These are phyloP conservation scores for Hemibagrus guttatus DNA, from an alignment of 2,797 vertebrate genomes.

Conservation along the genomic window DNA sequence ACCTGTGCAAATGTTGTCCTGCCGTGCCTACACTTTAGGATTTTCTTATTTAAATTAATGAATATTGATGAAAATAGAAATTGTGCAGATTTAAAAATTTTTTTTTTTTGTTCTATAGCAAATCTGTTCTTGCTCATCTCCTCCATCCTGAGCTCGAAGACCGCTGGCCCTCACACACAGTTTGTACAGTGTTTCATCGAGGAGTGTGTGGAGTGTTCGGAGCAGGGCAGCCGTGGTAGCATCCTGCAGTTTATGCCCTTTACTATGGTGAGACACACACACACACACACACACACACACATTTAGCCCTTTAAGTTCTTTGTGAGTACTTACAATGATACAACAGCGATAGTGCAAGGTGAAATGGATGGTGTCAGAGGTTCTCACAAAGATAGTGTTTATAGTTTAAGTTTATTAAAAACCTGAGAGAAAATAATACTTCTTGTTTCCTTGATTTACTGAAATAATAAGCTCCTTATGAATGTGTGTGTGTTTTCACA, in stretches of 20 bases:
- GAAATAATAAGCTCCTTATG: no score
- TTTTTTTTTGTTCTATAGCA: constrained; percentile 68
- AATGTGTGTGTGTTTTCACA: constrained; percentile 60
- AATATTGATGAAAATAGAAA: no score
- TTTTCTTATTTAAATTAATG: no score
- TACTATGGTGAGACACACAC: constrained; percentile 84
- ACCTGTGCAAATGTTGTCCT: neutral
- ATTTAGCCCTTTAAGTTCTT: neutral
- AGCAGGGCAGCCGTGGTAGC: constrained; percentile 90
- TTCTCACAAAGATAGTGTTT: neutral
- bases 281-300: neutral
- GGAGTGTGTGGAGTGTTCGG: constrained; percentile 93
- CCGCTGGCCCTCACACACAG: constrained; percentile 92
- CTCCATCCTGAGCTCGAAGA: constrained; percentile 90
- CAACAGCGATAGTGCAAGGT: rapidly evolving
- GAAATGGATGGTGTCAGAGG: neutral
- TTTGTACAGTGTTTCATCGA: constrained; percentile 98
- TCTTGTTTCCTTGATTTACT: neutral
- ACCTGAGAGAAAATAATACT: neutral
- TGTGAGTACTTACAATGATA: neutral
- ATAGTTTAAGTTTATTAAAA: neutral
- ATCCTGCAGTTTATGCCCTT: constrained; percentile 99
- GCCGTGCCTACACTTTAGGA: no score
- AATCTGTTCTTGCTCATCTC: constrained; percentile 96
- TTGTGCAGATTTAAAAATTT: neutral